A percentile compares a stretch with the other conserved stretches of the same genome.
Conservation (phyloP, 2,888 invertebrate species). For the Schrankia costaestrigalis region DNA sequence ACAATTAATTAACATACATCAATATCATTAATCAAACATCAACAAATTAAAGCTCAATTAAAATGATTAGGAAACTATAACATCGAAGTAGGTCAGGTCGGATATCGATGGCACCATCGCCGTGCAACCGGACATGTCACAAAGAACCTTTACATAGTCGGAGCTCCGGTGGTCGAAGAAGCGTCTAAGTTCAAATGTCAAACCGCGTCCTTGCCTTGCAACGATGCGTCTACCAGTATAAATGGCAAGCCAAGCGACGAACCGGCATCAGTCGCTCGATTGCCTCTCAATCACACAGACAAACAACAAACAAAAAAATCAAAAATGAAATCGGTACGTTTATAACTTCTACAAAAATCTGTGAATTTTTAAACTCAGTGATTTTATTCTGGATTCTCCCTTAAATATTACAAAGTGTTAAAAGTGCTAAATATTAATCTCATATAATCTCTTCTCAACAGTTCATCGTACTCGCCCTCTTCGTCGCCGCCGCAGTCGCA, state of each 20-base stretch:
- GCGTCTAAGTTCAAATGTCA: conserved; percentile 75
- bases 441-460: conserved; percentile 22
- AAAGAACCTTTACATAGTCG: conserved; percentile 41
- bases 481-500: conserved; percentile 52
- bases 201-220: conserved; percentile 60
- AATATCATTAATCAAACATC: too few relatives aligned
- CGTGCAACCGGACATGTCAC: conserved; percentile 49
- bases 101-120: conserved; percentile 2
- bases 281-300: conserved; percentile 47
- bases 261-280: conserved; percentile 65
- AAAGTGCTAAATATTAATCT: too few relatives aligned
- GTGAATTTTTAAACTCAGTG: conserved; percentile 1
- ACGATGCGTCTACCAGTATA: conserved; percentile 52
- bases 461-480: conserved; percentile 64
- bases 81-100: conserved; percentile 12
- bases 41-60: not conserved
- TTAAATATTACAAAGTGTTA: too few relatives aligned
- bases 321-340: conserved; percentile 78
- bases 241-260: conserved; percentile 43
- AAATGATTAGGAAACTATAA: too few relatives aligned
- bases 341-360: conserved; percentile 8
- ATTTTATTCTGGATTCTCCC: not conserved
- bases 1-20: too few relatives aligned
- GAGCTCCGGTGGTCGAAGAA: conserved; percentile 44
- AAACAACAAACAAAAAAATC: conserved; percentile 40